Percentiles rank a stretch among this genome's conserved stretches.
phyloP scores from a whole-genome alignment of 2,888 invertebrate genomes.

The Oegoconia quadripuncta region DNA sequence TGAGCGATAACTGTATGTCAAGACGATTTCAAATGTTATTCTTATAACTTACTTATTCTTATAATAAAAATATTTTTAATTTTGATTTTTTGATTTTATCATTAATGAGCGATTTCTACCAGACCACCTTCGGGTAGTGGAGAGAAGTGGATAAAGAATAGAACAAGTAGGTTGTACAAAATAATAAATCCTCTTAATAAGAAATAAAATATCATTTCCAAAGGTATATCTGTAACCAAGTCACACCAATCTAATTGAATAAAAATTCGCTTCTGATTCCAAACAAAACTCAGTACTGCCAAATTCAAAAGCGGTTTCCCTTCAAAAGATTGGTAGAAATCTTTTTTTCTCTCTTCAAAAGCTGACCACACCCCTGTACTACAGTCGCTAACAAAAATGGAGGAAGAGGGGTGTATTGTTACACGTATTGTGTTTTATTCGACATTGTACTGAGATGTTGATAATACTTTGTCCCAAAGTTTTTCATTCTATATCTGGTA shows the following conservation, averaged over 20 bases:
- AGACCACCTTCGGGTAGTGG: too few species aligned
- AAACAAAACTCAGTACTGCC: constrained; percentile 4
- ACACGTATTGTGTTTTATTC: constrained; percentile 28
- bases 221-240: too few species aligned
- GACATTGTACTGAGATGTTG: constrained; percentile 20
- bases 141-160: neutral
- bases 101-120: too few species aligned
- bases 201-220: neutral
- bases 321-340: constrained; percentile 5
- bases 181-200: neutral
- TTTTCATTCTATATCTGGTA: too few species aligned
- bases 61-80: too few species aligned
- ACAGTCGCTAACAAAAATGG: constrained; percentile 20
- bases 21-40: too few species aligned
- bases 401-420: constrained; percentile 32
- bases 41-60: too few species aligned
- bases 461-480: neutral
- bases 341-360: constrained; percentile 16
- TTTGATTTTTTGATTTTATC: too few species aligned
- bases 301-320: constrained; percentile 5
- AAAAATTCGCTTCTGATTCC: neutral
- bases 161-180: neutral
- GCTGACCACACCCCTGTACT: constrained; percentile 30
- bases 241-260: neutral
- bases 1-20: too few species aligned